phyloP scores from a whole-genome alignment of 2,797 vertebrate genomes.

The Amphiprion clarkii region DNA sequence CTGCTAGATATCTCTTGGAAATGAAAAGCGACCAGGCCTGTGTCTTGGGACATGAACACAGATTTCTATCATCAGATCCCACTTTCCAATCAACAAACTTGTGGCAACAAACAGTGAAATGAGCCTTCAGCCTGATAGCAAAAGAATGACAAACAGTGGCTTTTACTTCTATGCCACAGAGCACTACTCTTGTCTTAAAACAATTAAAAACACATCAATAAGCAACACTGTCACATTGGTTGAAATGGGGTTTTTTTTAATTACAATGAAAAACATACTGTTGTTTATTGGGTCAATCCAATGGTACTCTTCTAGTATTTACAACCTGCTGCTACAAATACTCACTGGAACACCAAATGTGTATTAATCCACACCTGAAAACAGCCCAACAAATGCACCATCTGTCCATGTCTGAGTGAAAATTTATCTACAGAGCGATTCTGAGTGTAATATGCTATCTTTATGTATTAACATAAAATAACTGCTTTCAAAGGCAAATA shows the following conservation, averaged over 20 bases:
- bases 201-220: background rate
- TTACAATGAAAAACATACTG: background rate
- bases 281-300: background rate
- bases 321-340: background rate
- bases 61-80: conserved; percentile 16
- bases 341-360: background rate
- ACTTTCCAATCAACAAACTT: conserved; percentile 7
- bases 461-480: conserved; percentile 2
- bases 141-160: background rate
- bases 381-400: background rate
- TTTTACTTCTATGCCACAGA: background rate
- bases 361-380: background rate
- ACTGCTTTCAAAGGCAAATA: conserved; percentile 12
- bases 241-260: background rate
- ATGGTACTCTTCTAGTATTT: background rate
- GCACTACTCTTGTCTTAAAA: background rate
- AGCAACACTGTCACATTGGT: background rate
- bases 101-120: background rate
- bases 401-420: background rate
- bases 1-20: conserved; percentile 39
- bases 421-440: background rate
- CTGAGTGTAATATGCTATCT: background rate
- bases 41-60: conserved; percentile 20
- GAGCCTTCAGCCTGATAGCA: background rate
- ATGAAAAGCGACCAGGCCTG: conserved; percentile 21